These are phyloP conservation scores for Petrocephalus microphthalmus DNA, from an alignment of 2,113 vertebrate species.

Conservation along the genomic window DNA sequence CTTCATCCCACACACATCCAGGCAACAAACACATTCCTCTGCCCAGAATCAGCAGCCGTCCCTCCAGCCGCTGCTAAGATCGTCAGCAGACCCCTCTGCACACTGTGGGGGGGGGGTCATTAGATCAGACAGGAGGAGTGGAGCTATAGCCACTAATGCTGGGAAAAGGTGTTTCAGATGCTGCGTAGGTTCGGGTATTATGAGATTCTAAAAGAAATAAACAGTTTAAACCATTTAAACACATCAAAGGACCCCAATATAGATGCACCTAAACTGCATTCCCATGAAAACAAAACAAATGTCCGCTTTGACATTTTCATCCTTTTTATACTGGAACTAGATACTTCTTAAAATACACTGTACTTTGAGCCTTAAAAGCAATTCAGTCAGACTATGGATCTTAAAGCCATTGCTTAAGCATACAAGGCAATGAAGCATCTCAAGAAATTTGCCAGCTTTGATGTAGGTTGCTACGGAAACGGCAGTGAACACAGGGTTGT, in stretches of 20 bases:
- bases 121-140: slow-evolving; percentile 19
- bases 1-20: neutral
- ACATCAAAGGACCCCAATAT: neutral
- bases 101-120: neutral
- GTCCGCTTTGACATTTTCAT: neutral
- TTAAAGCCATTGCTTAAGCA: neutral
- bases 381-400: neutral
- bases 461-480: neutral
- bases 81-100: neutral
- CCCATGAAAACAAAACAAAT: neutral
- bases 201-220: neutral
- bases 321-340: neutral
- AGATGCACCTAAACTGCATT: neutral
- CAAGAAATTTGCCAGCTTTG: neutral
- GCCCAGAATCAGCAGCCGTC: neutral
- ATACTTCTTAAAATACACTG: neutral
- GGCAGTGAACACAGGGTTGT: neutral
- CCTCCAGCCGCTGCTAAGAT: neutral
- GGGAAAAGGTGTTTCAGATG: neutral
- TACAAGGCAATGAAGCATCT: neutral
- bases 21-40: neutral
- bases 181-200: neutral
- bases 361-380: neutral
- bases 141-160: neutral
- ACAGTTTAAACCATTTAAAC: neutral